Evolutionary conservation across 2,113 vertebrate genomes (phyloP).

Genomic region (Psittacara wagleri): DNA sequence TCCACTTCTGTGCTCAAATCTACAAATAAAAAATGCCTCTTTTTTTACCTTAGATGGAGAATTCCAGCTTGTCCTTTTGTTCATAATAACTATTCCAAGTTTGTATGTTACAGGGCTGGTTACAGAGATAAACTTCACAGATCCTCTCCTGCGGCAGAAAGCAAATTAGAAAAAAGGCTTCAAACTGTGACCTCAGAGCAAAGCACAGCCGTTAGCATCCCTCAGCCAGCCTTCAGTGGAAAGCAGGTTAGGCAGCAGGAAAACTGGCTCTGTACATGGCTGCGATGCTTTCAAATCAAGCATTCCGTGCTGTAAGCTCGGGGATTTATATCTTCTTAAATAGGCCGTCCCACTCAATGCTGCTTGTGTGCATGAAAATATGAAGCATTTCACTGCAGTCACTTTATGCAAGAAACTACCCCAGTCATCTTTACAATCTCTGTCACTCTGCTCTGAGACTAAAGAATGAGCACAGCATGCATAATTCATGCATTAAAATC

Average conservation of each 20-base stretch:
- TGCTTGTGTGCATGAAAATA: slow-evolving; percentile 72
- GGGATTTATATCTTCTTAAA: slow-evolving; percentile 73
- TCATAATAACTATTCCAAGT: slow-evolving; percentile 62
- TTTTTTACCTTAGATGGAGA: slow-evolving; percentile 68
- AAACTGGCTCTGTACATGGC: slow-evolving; percentile 57
- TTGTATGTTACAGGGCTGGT: slow-evolving; percentile 1
- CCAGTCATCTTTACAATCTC: slow-evolving; percentile 73
- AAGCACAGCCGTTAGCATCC: slow-evolving; percentile 69
- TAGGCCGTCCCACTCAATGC: slow-evolving; percentile 68
- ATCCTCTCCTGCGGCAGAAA: slow-evolving; percentile 74
- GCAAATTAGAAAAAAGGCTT: slow-evolving; percentile 77
- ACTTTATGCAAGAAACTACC: slow-evolving; percentile 75
- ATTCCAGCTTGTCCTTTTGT: slow-evolving; percentile 58
- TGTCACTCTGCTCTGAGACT: slow-evolving; percentile 67
- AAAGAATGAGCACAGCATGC: slow-evolving; percentile 78
- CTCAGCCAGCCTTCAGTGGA: slow-evolving; percentile 69
- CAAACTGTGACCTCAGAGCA: slow-evolving; percentile 85
- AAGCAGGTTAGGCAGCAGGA: slow-evolving; percentile 70
- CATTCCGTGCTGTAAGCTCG: slow-evolving; percentile 61
- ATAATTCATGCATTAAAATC: slow-evolving; percentile 86
- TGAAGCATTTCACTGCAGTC: slow-evolving; percentile 78
- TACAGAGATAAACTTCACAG: slow-evolving; percentile 52
- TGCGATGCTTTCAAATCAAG: slow-evolving; percentile 71
- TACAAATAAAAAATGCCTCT: slow-evolving; percentile 40
- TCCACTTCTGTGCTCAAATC: slow-evolving; percentile 7